A percentile compares a stretch with the other conserved stretches of the same genome.
These are phyloP conservation scores for Branchipolynoe longqiensis DNA, from an alignment of 2,888 invertebrate species.

Conservation along the genomic window DNA sequence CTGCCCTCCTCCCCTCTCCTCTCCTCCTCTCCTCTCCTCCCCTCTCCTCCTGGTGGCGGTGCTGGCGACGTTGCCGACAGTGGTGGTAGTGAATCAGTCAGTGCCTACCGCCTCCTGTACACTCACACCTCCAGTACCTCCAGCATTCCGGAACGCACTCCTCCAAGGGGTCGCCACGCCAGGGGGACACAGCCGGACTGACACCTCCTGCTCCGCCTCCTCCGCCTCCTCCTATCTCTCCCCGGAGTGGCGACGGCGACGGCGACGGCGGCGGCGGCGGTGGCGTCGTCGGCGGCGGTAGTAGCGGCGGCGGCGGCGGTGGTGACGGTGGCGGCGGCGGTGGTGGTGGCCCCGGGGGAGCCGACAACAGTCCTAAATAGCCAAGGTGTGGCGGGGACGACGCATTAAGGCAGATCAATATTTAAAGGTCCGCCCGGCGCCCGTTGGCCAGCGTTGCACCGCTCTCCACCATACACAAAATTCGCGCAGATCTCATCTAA, in stretches of 20 bases:
- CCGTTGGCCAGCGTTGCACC: background rate
- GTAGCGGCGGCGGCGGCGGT: background rate
- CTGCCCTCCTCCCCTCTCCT: too few relatives aligned
- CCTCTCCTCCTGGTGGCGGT: too few relatives aligned
- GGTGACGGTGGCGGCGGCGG: background rate
- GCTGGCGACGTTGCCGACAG: too few relatives aligned
- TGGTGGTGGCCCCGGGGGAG: too few relatives aligned
- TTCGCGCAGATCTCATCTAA: background rate
- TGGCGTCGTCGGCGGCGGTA: too few relatives aligned
- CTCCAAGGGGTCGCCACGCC: background rate
- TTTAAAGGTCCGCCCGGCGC: constrained; percentile 4
- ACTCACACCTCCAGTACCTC: too few relatives aligned
- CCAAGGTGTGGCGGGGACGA: background rate
- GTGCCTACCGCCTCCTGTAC: too few relatives aligned
- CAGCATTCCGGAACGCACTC: too few relatives aligned
- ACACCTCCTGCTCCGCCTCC: background rate
- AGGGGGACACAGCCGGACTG: background rate
- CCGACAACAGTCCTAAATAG: constrained; percentile 4
- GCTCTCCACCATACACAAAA: too few relatives aligned
- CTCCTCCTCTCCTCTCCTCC: too few relatives aligned
- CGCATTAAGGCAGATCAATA: constrained; percentile 33
- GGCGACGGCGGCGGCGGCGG: background rate
- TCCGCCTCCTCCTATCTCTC: too few relatives aligned
- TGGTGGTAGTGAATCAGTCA: too few relatives aligned
- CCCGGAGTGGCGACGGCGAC: background rate